A percentile compares a stretch with the other conserved stretches of the same genome.
Evolutionary conservation across 2,797 vertebrate species (phyloP).

Genomic region (Aphelocoma californica): DNA sequence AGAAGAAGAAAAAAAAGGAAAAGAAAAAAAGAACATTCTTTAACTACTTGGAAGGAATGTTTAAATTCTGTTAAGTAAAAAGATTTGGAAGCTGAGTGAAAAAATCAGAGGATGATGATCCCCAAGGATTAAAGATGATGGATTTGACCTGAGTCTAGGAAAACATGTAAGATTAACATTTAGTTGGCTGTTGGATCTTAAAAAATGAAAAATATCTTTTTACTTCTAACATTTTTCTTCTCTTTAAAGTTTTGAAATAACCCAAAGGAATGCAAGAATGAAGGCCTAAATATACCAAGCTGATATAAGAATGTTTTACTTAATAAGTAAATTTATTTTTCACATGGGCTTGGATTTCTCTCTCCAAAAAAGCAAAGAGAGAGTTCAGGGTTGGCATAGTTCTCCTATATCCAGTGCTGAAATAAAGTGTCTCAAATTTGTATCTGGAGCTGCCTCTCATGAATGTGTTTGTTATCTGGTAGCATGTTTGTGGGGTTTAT

Average conservation of each 20-base stretch:
- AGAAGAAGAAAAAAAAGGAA: neutral
- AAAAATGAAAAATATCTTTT: neutral
- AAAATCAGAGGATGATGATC: neutral
- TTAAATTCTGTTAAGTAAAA: slow-evolving; percentile 41
- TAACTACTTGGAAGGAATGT: neutral
- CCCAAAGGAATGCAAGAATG: slow-evolving; percentile 15
- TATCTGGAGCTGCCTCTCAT: neutral
- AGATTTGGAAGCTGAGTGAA: slow-evolving; percentile 17
- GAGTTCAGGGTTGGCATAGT: neutral
- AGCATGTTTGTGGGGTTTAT: neutral
- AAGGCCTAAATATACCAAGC: neutral
- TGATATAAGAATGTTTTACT: slow-evolving; percentile 9
- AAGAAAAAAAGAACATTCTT: neutral
- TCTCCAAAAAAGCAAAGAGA: neutral
- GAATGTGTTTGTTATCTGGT: neutral
- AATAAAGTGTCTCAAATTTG: neutral
- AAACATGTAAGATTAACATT: slow-evolving; percentile 11
- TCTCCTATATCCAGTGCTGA: neutral
- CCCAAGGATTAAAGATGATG: slow-evolving; percentile 32
- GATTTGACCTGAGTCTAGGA: slow-evolving; percentile 32
- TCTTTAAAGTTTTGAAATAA: slow-evolving; percentile 41
- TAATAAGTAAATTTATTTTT: slow-evolving; percentile 16
- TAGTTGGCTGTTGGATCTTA: neutral
- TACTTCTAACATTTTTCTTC: slow-evolving; percentile 14
- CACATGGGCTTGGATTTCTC: neutral